Base-by-base conservation (phyloP, 1,140 invertebrate species). In the Formica selysi region DNA sequence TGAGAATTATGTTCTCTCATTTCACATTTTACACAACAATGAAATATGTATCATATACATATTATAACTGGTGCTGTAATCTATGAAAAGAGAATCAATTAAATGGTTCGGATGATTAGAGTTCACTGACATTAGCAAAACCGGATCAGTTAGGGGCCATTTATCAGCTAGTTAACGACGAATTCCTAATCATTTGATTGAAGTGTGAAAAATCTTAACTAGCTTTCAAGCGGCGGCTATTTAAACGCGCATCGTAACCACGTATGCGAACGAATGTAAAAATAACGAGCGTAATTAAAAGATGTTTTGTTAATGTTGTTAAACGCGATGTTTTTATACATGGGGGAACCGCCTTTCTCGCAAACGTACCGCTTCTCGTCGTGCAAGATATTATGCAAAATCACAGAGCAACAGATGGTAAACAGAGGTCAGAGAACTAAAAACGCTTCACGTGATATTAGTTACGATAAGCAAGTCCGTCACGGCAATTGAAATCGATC, bases 381-480 rank as follows among this genome's bases (percentile, higher is more conserved):
- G 29, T 36, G 29, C 19, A 16, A 1, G 16, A 7, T 71, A 71
- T 81, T 81, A 59, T 81, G 67, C 79, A 81, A 81, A 81, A 81
- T 61, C 29, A 36, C 10, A 32, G 59, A 59, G 86, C 87, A 88
- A 89, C 87, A 88, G 80, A 88, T 88, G 79, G 67, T 44, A 76
- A 11, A 22, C 32, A 8, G 44, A 73, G 86, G 86, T 79, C 86
- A 57, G 78, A 36, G 65, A 78, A 85, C 86, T 32, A 71, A 48
- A 41, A 71, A 41, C 19, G 32, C 6, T 62, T 78, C 57, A 61
- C 80, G 65, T 78, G 73, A 85, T 62, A 54, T 51, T 26, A n/a
- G 29, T 54, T 68, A n/a, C 13, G 38, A 8, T n/a, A 54, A 70
- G n/a, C 29, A 48, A 19, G 48, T 76, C 41, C 62, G 68, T 81